phyloP scores from a whole-genome alignment of 2,113 vertebrate species.

The Ammodytes marinus region DNA sequence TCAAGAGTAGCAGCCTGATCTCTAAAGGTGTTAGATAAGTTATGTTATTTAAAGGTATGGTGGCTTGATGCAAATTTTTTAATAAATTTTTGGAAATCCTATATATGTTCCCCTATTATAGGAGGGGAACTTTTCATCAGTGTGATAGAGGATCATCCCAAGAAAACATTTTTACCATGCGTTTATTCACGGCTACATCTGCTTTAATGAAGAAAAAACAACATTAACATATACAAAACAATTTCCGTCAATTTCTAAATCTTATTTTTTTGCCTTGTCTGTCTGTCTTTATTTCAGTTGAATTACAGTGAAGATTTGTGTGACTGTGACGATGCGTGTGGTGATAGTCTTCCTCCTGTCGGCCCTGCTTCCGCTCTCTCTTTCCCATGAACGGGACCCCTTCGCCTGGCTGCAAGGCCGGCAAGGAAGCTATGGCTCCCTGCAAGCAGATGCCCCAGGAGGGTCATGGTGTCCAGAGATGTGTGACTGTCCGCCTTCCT shows the following conservation, averaged over 20 bases:
- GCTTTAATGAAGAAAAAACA: not conserved
- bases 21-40: not conserved
- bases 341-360: slow-evolving; percentile 69
- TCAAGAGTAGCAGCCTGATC: not conserved
- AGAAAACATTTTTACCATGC: not conserved
- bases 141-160: not conserved
- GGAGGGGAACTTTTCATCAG: not conserved
- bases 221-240: not conserved
- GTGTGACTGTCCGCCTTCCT: slow-evolving; percentile 94
- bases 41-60: not conserved
- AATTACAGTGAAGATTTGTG: slow-evolving; percentile 38
- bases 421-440: slow-evolving; percentile 68
- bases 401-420: slow-evolving; percentile 88
- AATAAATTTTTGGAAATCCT: not conserved
- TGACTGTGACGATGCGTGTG: slow-evolving; percentile 77
- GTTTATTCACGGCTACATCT: not conserved
- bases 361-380: slow-evolving; percentile 81
- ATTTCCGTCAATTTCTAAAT: slow-evolving; percentile 2
- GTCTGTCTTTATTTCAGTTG: slow-evolving; percentile 26
- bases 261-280: not conserved
- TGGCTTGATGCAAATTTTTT: not conserved
- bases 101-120: not conserved
- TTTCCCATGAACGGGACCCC: slow-evolving; percentile 85
- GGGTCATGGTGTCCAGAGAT: slow-evolving; percentile 89
- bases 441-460: slow-evolving; percentile 67